Base-by-base conservation (phyloP, 2,888 invertebrate genomes). In the Amphipyra tragopoginis region DNA sequence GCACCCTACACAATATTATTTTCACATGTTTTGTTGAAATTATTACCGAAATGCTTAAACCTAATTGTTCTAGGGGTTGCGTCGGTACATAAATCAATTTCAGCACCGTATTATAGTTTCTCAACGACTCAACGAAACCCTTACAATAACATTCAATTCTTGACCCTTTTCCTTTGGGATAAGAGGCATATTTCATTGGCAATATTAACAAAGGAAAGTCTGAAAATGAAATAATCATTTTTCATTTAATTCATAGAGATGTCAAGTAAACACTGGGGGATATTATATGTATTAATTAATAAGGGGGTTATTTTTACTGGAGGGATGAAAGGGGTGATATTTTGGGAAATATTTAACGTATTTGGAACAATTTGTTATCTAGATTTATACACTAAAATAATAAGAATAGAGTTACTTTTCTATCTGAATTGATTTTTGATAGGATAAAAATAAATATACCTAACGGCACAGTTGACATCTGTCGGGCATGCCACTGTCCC, bases 201-300 rank as follows among this genome's bases (percentile, higher is more conserved):
- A 10, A 15, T 13, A 5, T 0, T 1, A 33, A 65, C 63, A 70
- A 72, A 67, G 72, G 80, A 77, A 65, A 72, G 67, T 74, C 74
- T 81, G 66, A 79, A 86, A 83, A 86, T 83, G 84, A 67, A 76
- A 70, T 76, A 63, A 84, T 86, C 63, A 78, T 82, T 88, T 89
- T 86, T 89, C 88, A 89, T 82, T 81, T 77, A 82, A 88, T 88
- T 87, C 75, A 70, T 87, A 86, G 86, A 82, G 78, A 75, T 79
- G 83, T 82, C 84, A 79, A 75, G 75, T 65, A 78, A 80, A 79
- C 64, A 70, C 64, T 59, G 21, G 68, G 67, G 63, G 74, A 58
- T 72, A 71, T 73, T 75, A 65, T 74, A 65, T 51, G 61, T 68
- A 72, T 74, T 21, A 62, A 77, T 77, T 71, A 77, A 77, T 77